A percentile compares a stretch with the other conserved stretches of the same genome.
phyloP scores from a whole-genome alignment of 2,797 vertebrate species.

The Phalloptychus januarius region DNA sequence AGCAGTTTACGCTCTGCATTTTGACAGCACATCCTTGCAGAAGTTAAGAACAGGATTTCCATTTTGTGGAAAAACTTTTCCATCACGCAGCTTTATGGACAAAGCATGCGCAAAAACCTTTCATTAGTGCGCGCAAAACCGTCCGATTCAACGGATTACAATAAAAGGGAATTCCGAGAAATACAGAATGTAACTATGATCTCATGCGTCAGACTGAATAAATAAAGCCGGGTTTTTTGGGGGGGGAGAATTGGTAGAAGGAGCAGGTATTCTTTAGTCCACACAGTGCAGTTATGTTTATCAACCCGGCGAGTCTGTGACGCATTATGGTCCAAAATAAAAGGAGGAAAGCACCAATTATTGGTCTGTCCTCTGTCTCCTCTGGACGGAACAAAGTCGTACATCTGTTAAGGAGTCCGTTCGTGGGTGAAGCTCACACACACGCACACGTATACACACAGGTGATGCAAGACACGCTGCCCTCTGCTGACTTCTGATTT shows the following conservation, averaged over 20 bases:
- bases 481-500: conserved; percentile 31
- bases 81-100: neutral
- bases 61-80: neutral
- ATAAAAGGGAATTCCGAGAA: neutral
- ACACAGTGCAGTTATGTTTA: conserved; percentile 27
- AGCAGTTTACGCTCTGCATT: too few species aligned
- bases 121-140: neutral
- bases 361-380: conserved; percentile 15
- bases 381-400: neutral
- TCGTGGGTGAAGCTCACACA: neutral
- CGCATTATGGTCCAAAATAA: conserved; percentile 33
- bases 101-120: neutral
- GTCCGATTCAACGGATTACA: neutral
- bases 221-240: neutral
- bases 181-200: too few species aligned
- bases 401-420: neutral
- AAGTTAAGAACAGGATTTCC: too few species aligned
- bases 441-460: neutral
- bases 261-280: conserved; percentile 21
- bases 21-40: too few species aligned
- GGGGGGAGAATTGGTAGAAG: neutral
- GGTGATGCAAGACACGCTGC: conserved; percentile 14
- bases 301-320: conserved; percentile 35
- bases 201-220: too few species aligned
- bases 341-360: conserved; percentile 32